A percentile compares a stretch with the other conserved stretches of the same genome.
Conservation (phyloP, 2,888 invertebrate genomes). For the Ceriagrion tenellum region DNA sequence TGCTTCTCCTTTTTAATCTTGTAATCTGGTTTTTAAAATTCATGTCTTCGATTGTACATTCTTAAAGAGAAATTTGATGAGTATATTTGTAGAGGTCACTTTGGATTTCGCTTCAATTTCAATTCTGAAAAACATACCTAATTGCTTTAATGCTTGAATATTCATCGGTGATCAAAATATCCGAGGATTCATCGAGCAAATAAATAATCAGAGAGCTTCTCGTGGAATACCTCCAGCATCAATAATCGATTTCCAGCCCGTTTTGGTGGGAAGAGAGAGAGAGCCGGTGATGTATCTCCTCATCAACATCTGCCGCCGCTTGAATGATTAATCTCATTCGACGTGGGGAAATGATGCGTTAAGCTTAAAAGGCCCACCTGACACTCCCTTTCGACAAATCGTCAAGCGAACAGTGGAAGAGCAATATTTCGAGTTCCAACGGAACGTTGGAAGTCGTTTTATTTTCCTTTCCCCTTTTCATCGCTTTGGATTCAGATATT, state of each 20-base stretch:
- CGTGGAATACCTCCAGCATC: background rate
- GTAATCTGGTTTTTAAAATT: too few species aligned
- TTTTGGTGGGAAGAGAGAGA: background rate
- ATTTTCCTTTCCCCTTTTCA: background rate
- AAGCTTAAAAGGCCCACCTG: background rate
- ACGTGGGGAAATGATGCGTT: background rate
- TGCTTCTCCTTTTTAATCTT: too few species aligned
- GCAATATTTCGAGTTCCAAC: background rate
- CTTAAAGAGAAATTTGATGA: too few species aligned
- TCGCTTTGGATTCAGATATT: background rate
- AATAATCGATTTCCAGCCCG: background rate
- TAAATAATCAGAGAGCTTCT: background rate
- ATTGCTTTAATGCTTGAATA: too few species aligned
- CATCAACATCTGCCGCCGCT: background rate
- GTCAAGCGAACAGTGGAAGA: background rate
- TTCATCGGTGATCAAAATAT: background rate
- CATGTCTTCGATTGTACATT: too few species aligned
- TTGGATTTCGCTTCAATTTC: too few species aligned
- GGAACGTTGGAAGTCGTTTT: background rate
- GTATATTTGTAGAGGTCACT: too few species aligned
- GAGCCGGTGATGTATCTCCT: background rate
- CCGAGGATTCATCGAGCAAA: background rate
- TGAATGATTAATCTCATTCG: slow-evolving; percentile 3
- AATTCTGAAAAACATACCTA: too few species aligned
- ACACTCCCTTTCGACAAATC: slow-evolving; percentile 11